Percentiles rank a stretch among this genome's conserved stretches.
Conservation (phyloP, 2,113 vertebrate species). For the Rhagologus leucostigma region DNA sequence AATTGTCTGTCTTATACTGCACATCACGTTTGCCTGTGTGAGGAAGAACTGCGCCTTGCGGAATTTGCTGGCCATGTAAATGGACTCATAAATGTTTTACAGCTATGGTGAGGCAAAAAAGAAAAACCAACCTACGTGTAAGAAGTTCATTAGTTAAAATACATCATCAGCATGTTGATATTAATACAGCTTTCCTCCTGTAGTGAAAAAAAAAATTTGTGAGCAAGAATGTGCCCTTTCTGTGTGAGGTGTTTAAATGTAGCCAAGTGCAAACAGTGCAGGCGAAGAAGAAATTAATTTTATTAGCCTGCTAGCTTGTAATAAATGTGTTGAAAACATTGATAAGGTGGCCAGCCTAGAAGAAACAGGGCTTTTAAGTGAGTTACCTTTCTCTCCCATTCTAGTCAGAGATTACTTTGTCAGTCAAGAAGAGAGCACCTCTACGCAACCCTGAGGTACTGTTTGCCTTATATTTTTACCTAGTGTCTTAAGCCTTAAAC, state of each 20-base stretch:
- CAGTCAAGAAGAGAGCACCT: conserved; percentile 56
- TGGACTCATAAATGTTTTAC: not conserved
- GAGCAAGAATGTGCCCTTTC: not conserved
- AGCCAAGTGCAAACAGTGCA: not conserved
- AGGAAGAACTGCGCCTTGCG: not conserved
- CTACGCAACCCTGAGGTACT: conserved; percentile 65
- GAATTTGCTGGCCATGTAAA: not conserved
- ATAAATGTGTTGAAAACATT: not conserved
- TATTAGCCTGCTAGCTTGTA: not conserved
- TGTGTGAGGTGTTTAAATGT: not conserved
- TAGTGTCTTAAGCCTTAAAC: not conserved
- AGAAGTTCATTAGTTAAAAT: not conserved
- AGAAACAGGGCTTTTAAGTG: not conserved
- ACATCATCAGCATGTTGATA: not conserved
- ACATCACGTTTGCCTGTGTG: not conserved
- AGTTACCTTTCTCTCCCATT: not conserved
- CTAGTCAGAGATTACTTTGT: conserved; percentile 65
- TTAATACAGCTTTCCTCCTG: not conserved
- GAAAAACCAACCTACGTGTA: not conserved
- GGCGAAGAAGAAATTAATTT: not conserved
- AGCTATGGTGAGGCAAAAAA: not conserved
- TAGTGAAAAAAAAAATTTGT: not conserved
- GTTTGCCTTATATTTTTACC: not conserved
- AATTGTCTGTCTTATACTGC: not conserved
- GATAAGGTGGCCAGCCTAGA: not conserved